A percentile compares a stretch with the other conserved stretches of the same genome.
Conservation (phyloP, 2,113 vertebrate species). For the Addax nasomaculatus region DNA sequence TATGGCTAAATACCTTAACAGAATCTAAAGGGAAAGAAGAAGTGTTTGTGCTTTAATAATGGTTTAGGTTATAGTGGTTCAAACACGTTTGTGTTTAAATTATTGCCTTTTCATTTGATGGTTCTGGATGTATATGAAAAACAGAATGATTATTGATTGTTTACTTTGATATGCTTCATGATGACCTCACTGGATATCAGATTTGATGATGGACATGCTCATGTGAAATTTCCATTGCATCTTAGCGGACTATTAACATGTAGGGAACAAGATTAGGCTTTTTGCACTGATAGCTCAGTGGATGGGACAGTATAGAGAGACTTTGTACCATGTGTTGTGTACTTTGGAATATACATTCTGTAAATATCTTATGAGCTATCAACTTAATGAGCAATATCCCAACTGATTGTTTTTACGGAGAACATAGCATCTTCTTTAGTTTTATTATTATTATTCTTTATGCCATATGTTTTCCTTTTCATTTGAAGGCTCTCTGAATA, state of each 20-base stretch:
- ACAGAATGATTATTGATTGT: not conserved
- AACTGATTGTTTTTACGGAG: not conserved
- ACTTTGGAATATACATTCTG: not conserved
- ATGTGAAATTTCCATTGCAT: not conserved
- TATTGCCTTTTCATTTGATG: not conserved
- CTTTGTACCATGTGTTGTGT: not conserved
- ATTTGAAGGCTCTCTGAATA: not conserved
- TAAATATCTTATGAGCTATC: constrained; percentile 13
- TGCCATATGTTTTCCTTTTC: constrained; percentile 6
- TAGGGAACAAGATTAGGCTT: not conserved
- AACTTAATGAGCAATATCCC: not conserved
- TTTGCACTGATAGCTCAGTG: not conserved
- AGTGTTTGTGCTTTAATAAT: not conserved
- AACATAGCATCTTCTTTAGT: not conserved
- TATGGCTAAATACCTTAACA: not conserved
- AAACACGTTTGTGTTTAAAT: not conserved
- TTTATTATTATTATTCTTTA: not conserved
- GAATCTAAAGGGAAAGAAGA: not conserved
- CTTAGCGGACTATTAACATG: not conserved
- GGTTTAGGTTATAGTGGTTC: not conserved
- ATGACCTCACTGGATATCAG: not conserved
- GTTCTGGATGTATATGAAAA: not conserved
- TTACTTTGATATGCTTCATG: not conserved
- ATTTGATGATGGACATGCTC: fast-evolving
- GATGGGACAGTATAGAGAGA: not conserved